A percentile compares a stretch with the other conserved stretches of the same genome.
Conservation (phyloP, 1,140 invertebrate genomes). For the Dendroctonus valens region DNA sequence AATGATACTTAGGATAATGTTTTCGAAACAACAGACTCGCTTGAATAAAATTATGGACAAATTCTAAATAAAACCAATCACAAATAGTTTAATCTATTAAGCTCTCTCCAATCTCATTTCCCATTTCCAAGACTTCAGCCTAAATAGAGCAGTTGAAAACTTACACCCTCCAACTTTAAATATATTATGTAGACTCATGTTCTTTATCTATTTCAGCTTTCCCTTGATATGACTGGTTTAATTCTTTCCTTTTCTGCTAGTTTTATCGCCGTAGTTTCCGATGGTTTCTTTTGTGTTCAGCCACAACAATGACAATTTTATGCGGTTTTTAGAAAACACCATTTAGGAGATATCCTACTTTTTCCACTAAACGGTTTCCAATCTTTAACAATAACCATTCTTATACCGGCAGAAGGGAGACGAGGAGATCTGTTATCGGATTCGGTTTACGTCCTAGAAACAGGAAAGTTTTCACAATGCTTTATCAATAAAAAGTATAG, state of each 20-base stretch:
- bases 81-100: too few relatives aligned
- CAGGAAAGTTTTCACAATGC: too few relatives aligned
- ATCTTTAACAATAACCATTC: slow-evolving; percentile 25
- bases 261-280: slow-evolving; percentile 25
- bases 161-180: neutral
- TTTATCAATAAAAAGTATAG: too few relatives aligned
- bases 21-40: too few relatives aligned
- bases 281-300: slow-evolving; percentile 17
- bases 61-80: too few relatives aligned
- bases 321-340: slow-evolving; percentile 26
- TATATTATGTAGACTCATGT: slow-evolving; percentile 3
- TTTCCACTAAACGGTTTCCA: slow-evolving; percentile 25
- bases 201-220: slow-evolving; percentile 20
- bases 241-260: slow-evolving; percentile 21
- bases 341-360: slow-evolving; percentile 24
- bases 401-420: neutral
- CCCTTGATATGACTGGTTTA: slow-evolving; percentile 4
- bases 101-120: too few relatives aligned
- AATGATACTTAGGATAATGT: too few relatives aligned
- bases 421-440: neutral
- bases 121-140: too few relatives aligned
- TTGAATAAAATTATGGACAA: too few relatives aligned
- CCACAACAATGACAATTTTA: slow-evolving; percentile 28
- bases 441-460: too few relatives aligned
- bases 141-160: neutral